Evolutionary conservation across 2,113 vertebrate genomes (phyloP), one percentile per base, ranked within the genome.

Genomic region (Poeciliopsis prolifica): DNA sequence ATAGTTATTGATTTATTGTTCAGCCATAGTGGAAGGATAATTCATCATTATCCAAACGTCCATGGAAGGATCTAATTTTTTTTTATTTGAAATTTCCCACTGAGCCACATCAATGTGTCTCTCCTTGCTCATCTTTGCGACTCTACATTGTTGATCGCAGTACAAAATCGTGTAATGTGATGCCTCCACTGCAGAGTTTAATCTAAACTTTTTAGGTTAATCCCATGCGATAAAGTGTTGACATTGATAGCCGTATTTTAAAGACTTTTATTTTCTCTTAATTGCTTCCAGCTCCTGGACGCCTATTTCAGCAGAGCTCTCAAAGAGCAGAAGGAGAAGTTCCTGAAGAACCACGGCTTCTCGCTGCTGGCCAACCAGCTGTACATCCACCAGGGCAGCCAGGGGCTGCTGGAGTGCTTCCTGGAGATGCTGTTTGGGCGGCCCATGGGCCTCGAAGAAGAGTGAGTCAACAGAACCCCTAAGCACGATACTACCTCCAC

Each of bases 311-410:
- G 86, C 88, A 95, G 98, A 92, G 97, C 97, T 71, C 94, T 92
- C 26, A 99, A 98, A 70, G 98, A 98, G 75, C 97, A 99, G 86
- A 99, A 98, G 83, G 98, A 99, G 91, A 97, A 95, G 74, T 99
- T 99, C 85, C 92, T 99, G 89, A 98, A 97, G 94, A 98, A 96
- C 84, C 97, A 97, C 48, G 97, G 98, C 77, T 99, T 99, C 91
- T 97, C 97, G 4, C 94, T 99, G 83, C 92, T 99, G 85, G 98
- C 98, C 86, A 99, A 99, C 85, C 98, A 99, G 91, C 89, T 99
- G 15, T 99, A 97, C 92, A 95, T 97, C 79, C 97, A 98, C 90
- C 96, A 96, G 83, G 97, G 96, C 24, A 96, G 95, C 88, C 96
- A 95, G 75, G 95, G 97, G 37, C 93, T 98, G 63, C 82, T 98